A percentile compares a stretch with the other conserved stretches of the same genome.
Conservation (phyloP, 2,888 invertebrate genomes). For the Willowsia nigromaculata region DNA sequence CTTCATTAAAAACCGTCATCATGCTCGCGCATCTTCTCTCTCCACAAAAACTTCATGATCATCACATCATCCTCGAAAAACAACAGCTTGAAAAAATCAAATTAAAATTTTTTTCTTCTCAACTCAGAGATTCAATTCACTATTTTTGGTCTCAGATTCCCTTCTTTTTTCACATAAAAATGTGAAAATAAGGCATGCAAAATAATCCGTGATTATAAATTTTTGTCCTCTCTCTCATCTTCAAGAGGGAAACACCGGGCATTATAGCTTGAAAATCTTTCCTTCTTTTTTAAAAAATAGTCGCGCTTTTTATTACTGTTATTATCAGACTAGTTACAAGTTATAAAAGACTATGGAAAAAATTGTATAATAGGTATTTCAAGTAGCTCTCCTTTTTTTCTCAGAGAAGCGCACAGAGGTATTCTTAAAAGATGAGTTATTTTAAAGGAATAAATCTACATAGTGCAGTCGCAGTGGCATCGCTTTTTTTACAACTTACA, state of each 20-base stretch:
- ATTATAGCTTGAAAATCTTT: neutral
- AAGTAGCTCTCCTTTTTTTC: neutral
- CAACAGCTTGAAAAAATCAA: constrained; percentile 53
- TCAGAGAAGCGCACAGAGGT: too few species aligned
- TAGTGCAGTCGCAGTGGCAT: too few species aligned
- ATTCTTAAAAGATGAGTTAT: neutral
- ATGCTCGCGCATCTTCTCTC: neutral
- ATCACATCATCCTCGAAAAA: constrained; percentile 45
- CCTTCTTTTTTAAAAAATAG: constrained; percentile 12
- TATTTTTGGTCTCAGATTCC: neutral
- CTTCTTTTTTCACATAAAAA: constrained; percentile 44
- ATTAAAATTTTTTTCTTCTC: constrained; percentile 44
- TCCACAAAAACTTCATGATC: constrained; percentile 17
- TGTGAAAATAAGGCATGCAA: constrained; percentile 45
- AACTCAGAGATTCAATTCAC: neutral
- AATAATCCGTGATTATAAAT: constrained; percentile 50
- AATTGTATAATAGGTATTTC: neutral
- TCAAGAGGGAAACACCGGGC: neutral
- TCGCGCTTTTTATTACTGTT: constrained; percentile 44
- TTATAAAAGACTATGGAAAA: constrained; percentile 30
- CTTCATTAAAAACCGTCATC: constrained; percentile 64
- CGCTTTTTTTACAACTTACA: too few species aligned
- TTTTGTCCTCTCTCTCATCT: neutral
- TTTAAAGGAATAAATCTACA: constrained; percentile 24
- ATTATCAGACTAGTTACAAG: constrained; percentile 28